Percentiles rank a stretch among this genome's conserved stretches.
These are phyloP conservation scores for Ormyrus nitidulus DNA, from an alignment of 2,888 invertebrate genomes.

Conservation along the genomic window DNA sequence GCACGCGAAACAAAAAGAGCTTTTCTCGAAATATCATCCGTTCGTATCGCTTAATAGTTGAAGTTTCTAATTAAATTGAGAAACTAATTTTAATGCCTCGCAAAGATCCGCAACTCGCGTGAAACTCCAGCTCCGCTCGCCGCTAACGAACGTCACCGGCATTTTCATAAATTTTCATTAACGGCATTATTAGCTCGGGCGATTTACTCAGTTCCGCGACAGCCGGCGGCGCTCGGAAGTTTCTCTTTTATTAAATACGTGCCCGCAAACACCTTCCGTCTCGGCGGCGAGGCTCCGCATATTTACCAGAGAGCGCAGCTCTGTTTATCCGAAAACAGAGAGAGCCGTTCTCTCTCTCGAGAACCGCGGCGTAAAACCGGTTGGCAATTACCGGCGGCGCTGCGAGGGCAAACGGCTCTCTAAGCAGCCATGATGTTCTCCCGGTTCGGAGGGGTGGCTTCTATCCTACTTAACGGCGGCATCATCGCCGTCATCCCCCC, in stretches of 20 bases:
- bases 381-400: conserved; percentile 45
- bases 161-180: conserved; percentile 26
- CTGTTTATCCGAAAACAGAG: conserved; percentile 16
- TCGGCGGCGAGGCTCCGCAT: too few species aligned
- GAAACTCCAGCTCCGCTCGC: too few species aligned
- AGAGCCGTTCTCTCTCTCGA: neutral
- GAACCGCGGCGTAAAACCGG: conserved; percentile 48
- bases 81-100: too few species aligned
- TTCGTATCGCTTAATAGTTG: too few species aligned
- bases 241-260: too few species aligned
- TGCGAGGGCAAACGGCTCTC: neutral
- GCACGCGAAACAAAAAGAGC: too few species aligned
- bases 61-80: too few species aligned
- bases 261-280: too few species aligned
- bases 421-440: conserved; percentile 13
- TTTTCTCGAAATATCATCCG: too few species aligned
- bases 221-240: neutral
- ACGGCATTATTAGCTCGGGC: conserved; percentile 1
- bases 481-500: conserved; percentile 65
- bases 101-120: too few species aligned
- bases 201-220: neutral
- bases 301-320: neutral
- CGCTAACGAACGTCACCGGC: conserved; percentile 43
- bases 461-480: too few species aligned
- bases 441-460: neutral